phyloP scores from a whole-genome alignment of 2,797 vertebrate species.

The Tenualosa ilisha region DNA sequence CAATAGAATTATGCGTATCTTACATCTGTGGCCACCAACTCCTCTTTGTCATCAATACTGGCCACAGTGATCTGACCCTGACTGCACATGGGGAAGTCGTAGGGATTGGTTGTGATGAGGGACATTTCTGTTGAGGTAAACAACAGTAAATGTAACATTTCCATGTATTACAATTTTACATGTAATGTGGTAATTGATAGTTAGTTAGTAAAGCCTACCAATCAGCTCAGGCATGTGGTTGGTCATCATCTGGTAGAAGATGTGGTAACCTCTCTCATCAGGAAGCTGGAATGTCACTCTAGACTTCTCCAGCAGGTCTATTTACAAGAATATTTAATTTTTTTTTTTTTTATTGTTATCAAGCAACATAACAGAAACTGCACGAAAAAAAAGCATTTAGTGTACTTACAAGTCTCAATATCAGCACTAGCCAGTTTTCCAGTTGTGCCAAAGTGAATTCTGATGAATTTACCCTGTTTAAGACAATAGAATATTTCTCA shows the following conservation, averaged over 20 bases:
- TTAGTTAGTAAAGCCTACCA: not conserved
- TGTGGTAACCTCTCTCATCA: slow-evolving; percentile 86
- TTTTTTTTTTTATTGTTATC: too few species aligned
- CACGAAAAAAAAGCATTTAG: slow-evolving; percentile 27
- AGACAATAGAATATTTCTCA: not conserved
- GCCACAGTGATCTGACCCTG: slow-evolving; percentile 19
- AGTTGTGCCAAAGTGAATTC: slow-evolving; percentile 40
- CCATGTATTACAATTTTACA: too few species aligned
- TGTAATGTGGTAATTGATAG: too few species aligned
- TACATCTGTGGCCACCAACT: slow-evolving; percentile 8
- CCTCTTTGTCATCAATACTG: slow-evolving; percentile 15
- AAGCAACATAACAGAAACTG: too few species aligned
- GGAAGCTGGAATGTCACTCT: slow-evolving; percentile 85
- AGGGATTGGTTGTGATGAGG: slow-evolving; percentile 6
- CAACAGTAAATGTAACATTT: slow-evolving; percentile 14
- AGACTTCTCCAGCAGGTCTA: slow-evolving; percentile 87
- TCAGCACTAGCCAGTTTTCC: slow-evolving; percentile 50
- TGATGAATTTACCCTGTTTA: slow-evolving; percentile 46
- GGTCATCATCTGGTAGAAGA: slow-evolving; percentile 88
- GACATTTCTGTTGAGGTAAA: slow-evolving; percentile 77
- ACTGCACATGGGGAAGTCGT: slow-evolving; percentile 83
- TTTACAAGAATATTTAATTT: not conserved
- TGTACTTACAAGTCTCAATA: too few species aligned
- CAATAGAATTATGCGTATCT: too few species aligned
- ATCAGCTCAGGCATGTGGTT: slow-evolving; percentile 85